These are phyloP conservation scores for Caenorhabditis imperialis DNA, from an alignment of 2,888 invertebrate genomes.

Conservation along the genomic window DNA sequence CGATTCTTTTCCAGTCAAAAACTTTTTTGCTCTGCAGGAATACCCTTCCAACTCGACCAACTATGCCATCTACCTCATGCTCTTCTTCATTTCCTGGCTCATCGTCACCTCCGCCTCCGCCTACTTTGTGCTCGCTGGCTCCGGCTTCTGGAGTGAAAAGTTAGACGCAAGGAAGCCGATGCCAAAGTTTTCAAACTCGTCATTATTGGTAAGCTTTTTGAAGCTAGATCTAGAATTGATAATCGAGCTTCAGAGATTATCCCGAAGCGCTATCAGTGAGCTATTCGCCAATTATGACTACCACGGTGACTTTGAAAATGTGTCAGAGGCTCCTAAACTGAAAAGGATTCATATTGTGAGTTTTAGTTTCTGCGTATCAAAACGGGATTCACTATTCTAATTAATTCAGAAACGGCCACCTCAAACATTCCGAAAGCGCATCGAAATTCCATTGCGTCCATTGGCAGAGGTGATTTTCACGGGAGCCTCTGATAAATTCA, in stretches of 20 bases:
- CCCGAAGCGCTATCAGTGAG: constrained; percentile 50
- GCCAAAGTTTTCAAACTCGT: neutral
- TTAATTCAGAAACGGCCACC: constrained; percentile 22
- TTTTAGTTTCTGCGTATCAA: neutral
- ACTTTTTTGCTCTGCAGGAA: constrained; percentile 28
- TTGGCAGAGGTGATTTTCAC: constrained; percentile 51
- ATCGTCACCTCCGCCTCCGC: constrained; percentile 42
- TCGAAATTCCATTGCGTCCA: constrained; percentile 61
- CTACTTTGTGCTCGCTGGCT: constrained; percentile 41
- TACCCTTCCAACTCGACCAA: constrained; percentile 57
- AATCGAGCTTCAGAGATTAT: constrained; percentile 25
- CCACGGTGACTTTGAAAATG: constrained; percentile 59
- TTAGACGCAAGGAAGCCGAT: constrained; percentile 28
- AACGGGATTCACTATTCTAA: neutral
- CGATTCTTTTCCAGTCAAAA: too few species aligned
- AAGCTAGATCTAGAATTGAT: neutral
- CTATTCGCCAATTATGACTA: constrained; percentile 59
- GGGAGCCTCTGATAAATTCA: constrained; percentile 26
- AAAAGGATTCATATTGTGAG: constrained; percentile 45
- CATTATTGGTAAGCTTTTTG: neutral
- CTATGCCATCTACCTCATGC: constrained; percentile 50
- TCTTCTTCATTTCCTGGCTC: constrained; percentile 58
- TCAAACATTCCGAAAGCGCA: constrained; percentile 28
- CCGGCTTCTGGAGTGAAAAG: constrained; percentile 51
- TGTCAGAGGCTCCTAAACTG: constrained; percentile 18